Percentiles rank a stretch among this genome's conserved stretches.
Conservation (phyloP, 2,797 vertebrate genomes). For the Ctenosaura bakeri region DNA sequence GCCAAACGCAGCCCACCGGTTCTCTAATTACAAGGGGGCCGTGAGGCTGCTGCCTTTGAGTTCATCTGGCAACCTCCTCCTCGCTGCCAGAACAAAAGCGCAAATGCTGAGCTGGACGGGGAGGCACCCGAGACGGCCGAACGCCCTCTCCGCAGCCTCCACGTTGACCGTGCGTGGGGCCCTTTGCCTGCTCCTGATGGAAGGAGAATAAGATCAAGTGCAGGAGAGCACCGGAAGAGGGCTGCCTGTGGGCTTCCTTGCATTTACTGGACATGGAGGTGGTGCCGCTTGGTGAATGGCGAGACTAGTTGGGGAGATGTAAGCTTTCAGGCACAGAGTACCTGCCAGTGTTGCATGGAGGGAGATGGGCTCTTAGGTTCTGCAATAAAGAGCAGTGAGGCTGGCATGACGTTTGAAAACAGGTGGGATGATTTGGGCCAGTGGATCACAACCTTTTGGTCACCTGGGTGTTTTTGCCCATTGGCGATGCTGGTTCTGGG, state of each 20-base stretch:
- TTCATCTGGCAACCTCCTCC: background rate
- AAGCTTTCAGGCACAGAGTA: background rate
- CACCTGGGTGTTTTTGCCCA: too few species aligned
- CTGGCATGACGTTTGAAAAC: background rate
- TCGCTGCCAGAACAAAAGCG: background rate
- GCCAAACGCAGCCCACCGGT: rapidly evolving
- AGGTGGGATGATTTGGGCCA: background rate
- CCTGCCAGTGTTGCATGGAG: background rate
- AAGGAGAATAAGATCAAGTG: conserved; percentile 2
- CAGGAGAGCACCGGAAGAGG: background rate
- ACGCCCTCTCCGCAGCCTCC: background rate
- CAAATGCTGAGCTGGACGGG: background rate
- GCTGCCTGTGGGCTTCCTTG: background rate
- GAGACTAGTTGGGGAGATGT: background rate
- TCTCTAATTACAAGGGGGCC: rapidly evolving
- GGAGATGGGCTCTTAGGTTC: background rate
- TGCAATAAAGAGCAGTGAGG: background rate
- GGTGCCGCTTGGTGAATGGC: background rate
- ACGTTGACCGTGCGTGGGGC: rapidly evolving
- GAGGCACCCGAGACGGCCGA: background rate
- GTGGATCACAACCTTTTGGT: too few species aligned
- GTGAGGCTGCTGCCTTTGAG: background rate
- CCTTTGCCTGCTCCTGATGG: background rate
- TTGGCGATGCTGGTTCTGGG: too few species aligned
- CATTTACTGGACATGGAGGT: rapidly evolving